Evolutionary conservation across 2,888 invertebrate species (phyloP).

Genomic region (Thera britannica): DNA sequence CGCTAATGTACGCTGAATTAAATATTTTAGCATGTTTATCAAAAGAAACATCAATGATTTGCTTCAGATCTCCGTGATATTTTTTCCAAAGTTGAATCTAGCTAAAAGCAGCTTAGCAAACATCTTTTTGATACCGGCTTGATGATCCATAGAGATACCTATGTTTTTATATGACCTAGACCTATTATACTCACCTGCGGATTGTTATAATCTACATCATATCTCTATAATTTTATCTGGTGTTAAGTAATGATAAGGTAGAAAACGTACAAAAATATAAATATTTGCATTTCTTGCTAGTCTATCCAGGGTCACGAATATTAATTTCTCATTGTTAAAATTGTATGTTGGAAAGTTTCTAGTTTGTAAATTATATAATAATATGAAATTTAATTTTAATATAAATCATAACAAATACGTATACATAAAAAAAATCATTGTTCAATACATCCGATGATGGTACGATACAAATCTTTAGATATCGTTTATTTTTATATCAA

Average conservation of each 20-base stretch:
- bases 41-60: slow-evolving; percentile 16
- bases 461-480: slow-evolving; percentile 63
- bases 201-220: slow-evolving; percentile 81
- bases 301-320: slow-evolving; percentile 78
- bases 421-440: slow-evolving; percentile 45
- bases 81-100: not conserved
- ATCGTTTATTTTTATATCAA: slow-evolving; percentile 80
- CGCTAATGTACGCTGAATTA: slow-evolving; percentile 8
- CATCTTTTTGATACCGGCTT: not conserved
- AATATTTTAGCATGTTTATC: slow-evolving; percentile 14
- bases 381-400: slow-evolving; percentile 31
- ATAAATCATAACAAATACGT: slow-evolving; percentile 58
- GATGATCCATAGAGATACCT: slow-evolving; percentile 6
- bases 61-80: slow-evolving; percentile 14
- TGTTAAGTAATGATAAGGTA: slow-evolving; percentile 81
- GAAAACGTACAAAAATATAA: slow-evolving; percentile 80
- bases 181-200: slow-evolving; percentile 53
- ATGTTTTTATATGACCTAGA: slow-evolving; percentile 11
- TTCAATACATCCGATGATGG: slow-evolving; percentile 60
- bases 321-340: slow-evolving; percentile 55
- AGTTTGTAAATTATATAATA: slow-evolving; percentile 44
- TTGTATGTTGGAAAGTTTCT: slow-evolving; percentile 56
- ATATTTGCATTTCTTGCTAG: slow-evolving; percentile 82
- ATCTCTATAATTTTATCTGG: slow-evolving; percentile 79
- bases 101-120: slow-evolving; percentile 1